Conservation (phyloP, 1,140 invertebrate genomes). For the Zophobas morio region DNA sequence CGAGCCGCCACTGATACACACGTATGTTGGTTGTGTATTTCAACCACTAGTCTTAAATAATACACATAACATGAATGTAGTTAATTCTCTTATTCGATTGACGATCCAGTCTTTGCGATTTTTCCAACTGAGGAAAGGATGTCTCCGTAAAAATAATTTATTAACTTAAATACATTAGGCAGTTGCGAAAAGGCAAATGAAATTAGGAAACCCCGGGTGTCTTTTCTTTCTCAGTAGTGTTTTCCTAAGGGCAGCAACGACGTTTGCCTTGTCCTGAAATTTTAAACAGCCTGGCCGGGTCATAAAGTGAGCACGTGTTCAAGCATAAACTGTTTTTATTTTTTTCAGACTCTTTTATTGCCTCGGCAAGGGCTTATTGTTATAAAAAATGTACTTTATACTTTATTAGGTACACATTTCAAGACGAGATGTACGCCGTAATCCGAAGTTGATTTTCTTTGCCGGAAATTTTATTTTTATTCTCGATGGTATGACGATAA, state of each 20-base stretch:
- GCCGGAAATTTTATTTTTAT: constrained; percentile 23
- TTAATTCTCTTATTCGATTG: too few relatives aligned
- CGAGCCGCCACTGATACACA: too few relatives aligned
- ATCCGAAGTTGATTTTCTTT: constrained; percentile 32
- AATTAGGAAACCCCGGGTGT: constrained; percentile 41
- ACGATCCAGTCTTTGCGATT: too few relatives aligned
- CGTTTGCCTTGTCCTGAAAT: constrained; percentile 54
- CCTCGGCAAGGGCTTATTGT: constrained; percentile 49
- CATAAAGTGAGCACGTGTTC: constrained; percentile 57
- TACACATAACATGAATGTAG: too few relatives aligned
- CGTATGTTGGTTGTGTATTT: too few relatives aligned
- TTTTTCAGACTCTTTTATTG: constrained; percentile 56
- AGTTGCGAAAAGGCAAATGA: constrained; percentile 48
- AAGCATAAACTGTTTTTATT: constrained; percentile 57
- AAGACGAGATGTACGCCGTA: constrained; percentile 29
- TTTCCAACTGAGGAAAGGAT: neutral
- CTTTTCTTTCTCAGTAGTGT: constrained; percentile 46
- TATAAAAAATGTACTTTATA: constrained; percentile 52
- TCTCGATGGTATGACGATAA: constrained; percentile 12
- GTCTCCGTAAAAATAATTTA: constrained; percentile 41
- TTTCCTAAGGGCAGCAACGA: constrained; percentile 48
- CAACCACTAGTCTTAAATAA: too few relatives aligned
- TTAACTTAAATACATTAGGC: constrained; percentile 49
- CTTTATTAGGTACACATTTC: constrained; percentile 53
- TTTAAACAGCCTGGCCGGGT: constrained; percentile 55